phyloP scores from a whole-genome alignment of 2,888 invertebrate genomes.

The Tenthredo mesomela region DNA sequence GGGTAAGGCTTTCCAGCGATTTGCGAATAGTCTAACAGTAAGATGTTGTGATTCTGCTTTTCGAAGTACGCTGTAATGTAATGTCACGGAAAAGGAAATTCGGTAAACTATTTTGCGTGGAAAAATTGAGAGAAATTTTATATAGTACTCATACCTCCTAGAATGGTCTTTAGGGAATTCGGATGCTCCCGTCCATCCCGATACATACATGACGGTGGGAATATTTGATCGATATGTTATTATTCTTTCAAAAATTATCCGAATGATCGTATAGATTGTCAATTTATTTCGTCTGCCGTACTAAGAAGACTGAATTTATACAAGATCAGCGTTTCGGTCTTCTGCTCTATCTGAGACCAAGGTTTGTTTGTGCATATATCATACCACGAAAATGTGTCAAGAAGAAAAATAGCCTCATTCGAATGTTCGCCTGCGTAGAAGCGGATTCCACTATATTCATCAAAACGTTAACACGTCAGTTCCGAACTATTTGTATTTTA shows the following conservation, averaged over 20 bases:
- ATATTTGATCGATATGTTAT: too few species aligned
- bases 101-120: background rate
- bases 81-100: background rate
- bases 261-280: background rate
- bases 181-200: background rate
- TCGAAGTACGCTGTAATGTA: constrained; percentile 71
- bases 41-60: constrained; percentile 75
- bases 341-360: background rate
- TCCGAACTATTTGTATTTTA: background rate
- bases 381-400: background rate
- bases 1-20: constrained; percentile 76
- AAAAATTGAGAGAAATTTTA: background rate
- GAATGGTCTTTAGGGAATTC: background rate
- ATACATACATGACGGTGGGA: background rate
- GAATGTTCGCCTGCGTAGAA: background rate
- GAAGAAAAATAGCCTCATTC: background rate
- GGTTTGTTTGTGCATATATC: background rate
- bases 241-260: too few species aligned
- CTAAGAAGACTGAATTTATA: too few species aligned
- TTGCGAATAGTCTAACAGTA: constrained; percentile 78
- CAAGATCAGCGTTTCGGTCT: background rate
- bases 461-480: background rate
- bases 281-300: background rate
- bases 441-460: background rate
- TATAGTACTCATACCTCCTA: constrained; percentile 23